Base-by-base conservation (phyloP, 1,140 invertebrate species). In the Lanistes nyassanus region DNA sequence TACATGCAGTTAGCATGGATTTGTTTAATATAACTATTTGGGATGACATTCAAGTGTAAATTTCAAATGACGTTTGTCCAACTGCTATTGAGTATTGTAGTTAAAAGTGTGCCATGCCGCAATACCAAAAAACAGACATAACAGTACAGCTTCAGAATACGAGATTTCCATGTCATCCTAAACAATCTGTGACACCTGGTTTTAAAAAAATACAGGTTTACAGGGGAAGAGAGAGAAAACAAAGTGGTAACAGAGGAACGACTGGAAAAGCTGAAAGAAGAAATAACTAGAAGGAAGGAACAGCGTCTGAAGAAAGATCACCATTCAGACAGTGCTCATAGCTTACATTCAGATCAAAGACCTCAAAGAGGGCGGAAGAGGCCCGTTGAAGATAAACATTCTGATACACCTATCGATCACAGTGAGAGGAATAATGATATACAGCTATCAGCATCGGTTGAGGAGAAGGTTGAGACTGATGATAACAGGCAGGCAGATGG, bases 391-490 rank as follows among this genome's bases (percentile, higher is more conserved):
- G 56, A 62, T 60, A 31, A 34, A 53, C 7, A 13, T 34, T 23
- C 37, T 37, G 36, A 69, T 55, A 55, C 39, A 56, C n/a, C 42
- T 29, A 34, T 7, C 31, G 21, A 42, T 16, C 19, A 73, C 31
- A 31, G 56, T 51, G 23, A 68, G 26, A 58, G 65, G 60, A 74
- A 69, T 37, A 39, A 67, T 26, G 68, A 37, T 31, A 66, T 74
- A 39, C 55, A n/a, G n/a, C n/a, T 36, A 34, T 42, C 29, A 7
- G 53, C 78, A 60, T 55, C 55, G 39, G 71, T 64, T 31, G 55
- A 76, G 55, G 6, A 36, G 51, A 51, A 26, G n/a, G 62, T 74
- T 19, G 69, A 78, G 51, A 47, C 76, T 47, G 68, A 67, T 55
- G 29, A 60, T 23, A 19, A 55, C 31, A 29, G 26, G n/a, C 21